Evolutionary conservation across 2,888 invertebrate genomes (phyloP).

Genomic region (Taenaris catops): DNA sequence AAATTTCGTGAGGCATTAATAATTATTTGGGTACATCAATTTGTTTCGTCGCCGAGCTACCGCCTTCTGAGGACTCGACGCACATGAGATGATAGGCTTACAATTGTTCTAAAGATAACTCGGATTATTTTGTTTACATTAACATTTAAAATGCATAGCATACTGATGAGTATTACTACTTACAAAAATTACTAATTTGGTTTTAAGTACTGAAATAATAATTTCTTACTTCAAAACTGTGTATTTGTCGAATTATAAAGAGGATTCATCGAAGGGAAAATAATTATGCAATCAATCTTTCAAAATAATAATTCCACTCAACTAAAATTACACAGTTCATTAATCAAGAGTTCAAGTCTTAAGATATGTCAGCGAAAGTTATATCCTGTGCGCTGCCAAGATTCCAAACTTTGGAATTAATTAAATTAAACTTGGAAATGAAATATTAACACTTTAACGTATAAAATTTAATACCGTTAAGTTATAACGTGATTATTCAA

Average conservation of each 20-base stretch:
- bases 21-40: constrained; percentile 81
- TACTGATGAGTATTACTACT: too few species aligned
- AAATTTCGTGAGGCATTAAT: constrained; percentile 82
- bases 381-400: constrained; percentile 35
- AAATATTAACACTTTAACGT: constrained; percentile 80
- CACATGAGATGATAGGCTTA: constrained; percentile 25
- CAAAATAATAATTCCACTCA: constrained; percentile 1
- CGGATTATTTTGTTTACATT: not conserved
- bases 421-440: constrained; percentile 80
- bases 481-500: constrained; percentile 80
- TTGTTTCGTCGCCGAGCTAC: constrained; percentile 73
- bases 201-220: too few species aligned
- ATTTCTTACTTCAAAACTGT: too few species aligned
- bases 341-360: constrained; percentile 15
- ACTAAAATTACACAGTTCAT: constrained; percentile 1
- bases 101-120: constrained; percentile 3
- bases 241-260: too few species aligned
- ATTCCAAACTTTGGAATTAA: constrained; percentile 72
- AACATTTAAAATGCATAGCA: not conserved
- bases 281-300: not conserved
- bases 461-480: constrained; percentile 78
- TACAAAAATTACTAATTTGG: too few species aligned
- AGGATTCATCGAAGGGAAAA: too few species aligned
- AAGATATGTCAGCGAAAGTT: constrained; percentile 41
- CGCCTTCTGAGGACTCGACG: constrained; percentile 41